Conservation (phyloP, 2,113 vertebrate genomes). For the Arvicanthis niloticus region DNA sequence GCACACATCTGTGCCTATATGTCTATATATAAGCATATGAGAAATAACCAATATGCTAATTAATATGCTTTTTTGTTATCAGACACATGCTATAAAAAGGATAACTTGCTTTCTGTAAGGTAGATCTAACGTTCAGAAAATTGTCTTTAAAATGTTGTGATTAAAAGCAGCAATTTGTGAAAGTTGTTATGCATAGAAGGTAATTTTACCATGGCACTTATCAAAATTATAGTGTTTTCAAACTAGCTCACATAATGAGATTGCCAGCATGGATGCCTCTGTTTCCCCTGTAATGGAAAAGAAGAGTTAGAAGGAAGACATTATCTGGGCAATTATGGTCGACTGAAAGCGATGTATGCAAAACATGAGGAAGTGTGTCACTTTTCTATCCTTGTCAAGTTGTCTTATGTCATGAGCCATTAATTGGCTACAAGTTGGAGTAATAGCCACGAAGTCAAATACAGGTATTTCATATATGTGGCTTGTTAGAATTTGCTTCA, state of each 20-base stretch:
- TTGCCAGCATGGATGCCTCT: neutral
- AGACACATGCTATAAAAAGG: neutral
- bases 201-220: conserved; percentile 22
- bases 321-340: neutral
- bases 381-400: neutral
- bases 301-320: conserved; percentile 14
- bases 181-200: neutral
- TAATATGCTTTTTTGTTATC: neutral
- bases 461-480: neutral
- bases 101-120: neutral
- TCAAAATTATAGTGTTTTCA: conserved; percentile 33
- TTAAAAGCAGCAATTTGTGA: neutral
- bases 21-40: neutral
- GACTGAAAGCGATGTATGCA: neutral
- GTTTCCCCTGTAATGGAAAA: neutral
- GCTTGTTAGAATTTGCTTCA: neutral
- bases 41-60: neutral
- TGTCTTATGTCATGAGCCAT: conserved; percentile 9
- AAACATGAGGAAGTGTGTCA: neutral
- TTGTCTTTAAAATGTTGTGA: neutral
- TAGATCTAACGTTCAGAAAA: conserved; percentile 25
- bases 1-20: neutral
- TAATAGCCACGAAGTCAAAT: conserved; percentile 20
- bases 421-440: neutral
- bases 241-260: neutral